phyloP scores from a whole-genome alignment of 2,113 vertebrate species.

The Barbus barbus region DNA sequence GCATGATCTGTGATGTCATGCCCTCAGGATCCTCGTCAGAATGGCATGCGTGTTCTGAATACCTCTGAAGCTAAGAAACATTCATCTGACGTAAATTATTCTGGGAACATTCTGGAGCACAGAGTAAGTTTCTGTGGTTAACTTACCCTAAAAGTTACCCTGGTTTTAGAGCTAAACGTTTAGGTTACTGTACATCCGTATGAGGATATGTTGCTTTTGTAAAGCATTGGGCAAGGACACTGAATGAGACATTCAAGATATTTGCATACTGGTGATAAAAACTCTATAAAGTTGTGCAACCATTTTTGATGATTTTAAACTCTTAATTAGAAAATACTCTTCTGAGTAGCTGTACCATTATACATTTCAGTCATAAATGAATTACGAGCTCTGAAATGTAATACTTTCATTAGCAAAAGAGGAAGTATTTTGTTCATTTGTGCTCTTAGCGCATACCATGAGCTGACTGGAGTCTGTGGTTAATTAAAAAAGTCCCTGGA shows the following conservation, averaged over 20 bases:
- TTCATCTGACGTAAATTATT: too few species aligned
- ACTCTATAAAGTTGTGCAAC: background rate
- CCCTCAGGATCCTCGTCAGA: background rate
- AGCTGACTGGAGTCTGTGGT: constrained; percentile 12
- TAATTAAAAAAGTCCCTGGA: constrained; percentile 48
- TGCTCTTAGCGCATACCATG: background rate
- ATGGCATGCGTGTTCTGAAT: too few species aligned
- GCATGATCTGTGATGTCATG: background rate
- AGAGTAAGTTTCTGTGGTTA: too few species aligned
- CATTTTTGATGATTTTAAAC: background rate
- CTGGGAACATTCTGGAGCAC: too few species aligned
- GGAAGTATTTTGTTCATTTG: background rate
- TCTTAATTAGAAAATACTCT: background rate
- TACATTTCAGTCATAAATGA: background rate
- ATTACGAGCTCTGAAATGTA: background rate
- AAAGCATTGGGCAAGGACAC: too few species aligned
- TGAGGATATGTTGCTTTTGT: too few species aligned
- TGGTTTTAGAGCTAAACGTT: too few species aligned
- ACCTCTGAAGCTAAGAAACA: too few species aligned
- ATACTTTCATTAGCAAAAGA: background rate
- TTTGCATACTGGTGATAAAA: too few species aligned
- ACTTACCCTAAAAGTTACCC: too few species aligned
- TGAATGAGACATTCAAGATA: too few species aligned
- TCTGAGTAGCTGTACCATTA: background rate
- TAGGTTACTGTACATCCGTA: too few species aligned